Conservation (phyloP, 2,888 invertebrate species). For the Polyommatus iphigenia region DNA sequence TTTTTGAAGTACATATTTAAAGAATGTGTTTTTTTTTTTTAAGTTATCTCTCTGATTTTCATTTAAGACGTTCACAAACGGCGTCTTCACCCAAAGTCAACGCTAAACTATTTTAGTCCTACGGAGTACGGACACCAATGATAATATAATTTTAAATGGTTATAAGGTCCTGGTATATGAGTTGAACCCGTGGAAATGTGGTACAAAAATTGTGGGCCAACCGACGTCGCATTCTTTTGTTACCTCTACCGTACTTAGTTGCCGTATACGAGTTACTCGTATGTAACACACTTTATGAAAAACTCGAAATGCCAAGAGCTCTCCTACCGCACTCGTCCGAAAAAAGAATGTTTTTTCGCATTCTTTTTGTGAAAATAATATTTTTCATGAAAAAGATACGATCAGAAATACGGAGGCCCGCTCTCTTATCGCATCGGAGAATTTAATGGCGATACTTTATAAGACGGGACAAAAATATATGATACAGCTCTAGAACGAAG, state of each 20-base stretch:
- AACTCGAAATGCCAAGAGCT: constrained; percentile 9
- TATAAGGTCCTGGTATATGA: no score
- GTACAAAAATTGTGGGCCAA: not conserved
- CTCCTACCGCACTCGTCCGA: constrained; percentile 7
- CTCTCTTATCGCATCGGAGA: constrained; percentile 27
- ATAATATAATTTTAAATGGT: not conserved
- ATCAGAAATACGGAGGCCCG: constrained; percentile 17
- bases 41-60: no score
- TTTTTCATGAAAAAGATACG: constrained; percentile 19
- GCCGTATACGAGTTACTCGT: not conserved
- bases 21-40: no score
- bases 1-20: no score
- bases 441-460: constrained; percentile 29
- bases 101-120: no score
- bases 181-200: no score
- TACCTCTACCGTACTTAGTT: not conserved
- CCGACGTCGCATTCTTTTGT: not conserved
- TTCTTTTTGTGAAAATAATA: constrained; percentile 19
- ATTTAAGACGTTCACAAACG: no score
- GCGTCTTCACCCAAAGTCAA: no score
- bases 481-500: constrained; percentile 15
- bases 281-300: constrained; percentile 2
- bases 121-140: no score
- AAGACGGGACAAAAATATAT: constrained; percentile 26
- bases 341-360: constrained; percentile 1